These are phyloP conservation scores for Drosophila dunni DNA, from an alignment of 1,140 invertebrate genomes.

Conservation along the genomic window DNA sequence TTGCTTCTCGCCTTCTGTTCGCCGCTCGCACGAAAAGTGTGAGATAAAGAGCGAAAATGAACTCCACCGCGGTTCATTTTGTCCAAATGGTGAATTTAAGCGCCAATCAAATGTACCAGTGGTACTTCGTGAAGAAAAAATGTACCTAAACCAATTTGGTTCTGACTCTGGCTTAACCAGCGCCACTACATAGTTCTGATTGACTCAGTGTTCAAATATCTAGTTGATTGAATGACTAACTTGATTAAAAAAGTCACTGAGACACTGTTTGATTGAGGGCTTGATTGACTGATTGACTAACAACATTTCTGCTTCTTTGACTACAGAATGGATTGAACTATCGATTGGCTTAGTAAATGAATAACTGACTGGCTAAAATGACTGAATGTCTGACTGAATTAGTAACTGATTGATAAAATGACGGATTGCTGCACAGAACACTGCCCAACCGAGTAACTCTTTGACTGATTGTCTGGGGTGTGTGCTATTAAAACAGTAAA, in stretches of 20 bases:
- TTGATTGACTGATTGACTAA: not conserved
- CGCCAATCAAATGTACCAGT: too few species aligned
- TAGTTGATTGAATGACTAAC: not conserved
- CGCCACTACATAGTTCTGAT: too few species aligned
- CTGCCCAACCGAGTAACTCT: constrained; percentile 4
- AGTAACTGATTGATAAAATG: not conserved
- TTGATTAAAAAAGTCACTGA: too few species aligned
- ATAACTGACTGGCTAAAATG: not conserved
- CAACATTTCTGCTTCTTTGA: not conserved
- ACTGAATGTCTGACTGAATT: not conserved
- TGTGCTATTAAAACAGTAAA: constrained; percentile 37
- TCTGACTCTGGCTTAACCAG: too few species aligned
- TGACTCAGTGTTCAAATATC: not conserved
- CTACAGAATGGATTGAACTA: not conserved
- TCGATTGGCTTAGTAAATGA: not conserved
- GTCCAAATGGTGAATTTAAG: too few species aligned
- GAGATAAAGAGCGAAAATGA: too few species aligned
- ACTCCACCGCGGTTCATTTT: too few species aligned
- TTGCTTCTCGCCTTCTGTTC: too few species aligned
- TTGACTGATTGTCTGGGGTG: constrained; percentile 12
- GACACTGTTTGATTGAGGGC: not conserved
- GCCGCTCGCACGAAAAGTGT: too few species aligned
- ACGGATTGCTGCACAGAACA: not conserved
- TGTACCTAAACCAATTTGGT: too few species aligned
- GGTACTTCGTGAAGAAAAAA: too few species aligned